Evolutionary conservation across 2,797 vertebrate genomes (phyloP), one percentile per base, ranked within the genome.

Genomic region (Sebastes vulpes): DNA sequence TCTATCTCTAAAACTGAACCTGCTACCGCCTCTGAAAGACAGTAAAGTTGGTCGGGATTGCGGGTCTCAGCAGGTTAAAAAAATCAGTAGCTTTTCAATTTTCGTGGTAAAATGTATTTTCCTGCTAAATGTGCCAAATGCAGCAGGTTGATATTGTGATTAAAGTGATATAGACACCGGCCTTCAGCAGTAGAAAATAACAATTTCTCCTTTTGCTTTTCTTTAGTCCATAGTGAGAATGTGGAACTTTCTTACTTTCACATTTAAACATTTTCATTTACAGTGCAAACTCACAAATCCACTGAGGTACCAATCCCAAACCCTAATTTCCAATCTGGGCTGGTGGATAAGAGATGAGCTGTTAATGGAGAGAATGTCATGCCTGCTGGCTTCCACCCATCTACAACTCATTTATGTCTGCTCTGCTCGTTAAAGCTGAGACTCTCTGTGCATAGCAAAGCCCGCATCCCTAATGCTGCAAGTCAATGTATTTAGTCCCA

Each of bases 291-390:
- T 75, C 89, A 82, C 85, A 85, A 83, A 83, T 87, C 77, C 69
- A 75, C 68, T 8, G 72, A 82, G 77, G 72, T 80, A 69, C 73
- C 84, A 84, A 76, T 84, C 75, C 63, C 77, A 75, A 77, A 66
- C 67, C 75, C 53, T 83, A 75, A 91, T 92, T 89, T 93, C 82
- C 86, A 82, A 84, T 89, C 83, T 74, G 84, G 46, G 57, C 80
- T 77, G 18, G 6, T 48, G 85, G 77, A 85, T 83, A 83, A 89
- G 76, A 84, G 79, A 92, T 88, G 86, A 82, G 89, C 73, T 90
- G 90, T 91, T 93, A 93, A 93, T 91, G 86, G 81, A 89, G 82
- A 88, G 80, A 89, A 81, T 85, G 86, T 92, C 83, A 87, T 89
- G 92, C 79, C 86, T 82, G 85, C 82, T 91, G 90, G 87, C 82